A percentile compares a stretch with the other conserved stretches of the same genome.
Evolutionary conservation across 2,797 vertebrate species (phyloP).

Genomic region (Anolis apletophallus): DNA sequence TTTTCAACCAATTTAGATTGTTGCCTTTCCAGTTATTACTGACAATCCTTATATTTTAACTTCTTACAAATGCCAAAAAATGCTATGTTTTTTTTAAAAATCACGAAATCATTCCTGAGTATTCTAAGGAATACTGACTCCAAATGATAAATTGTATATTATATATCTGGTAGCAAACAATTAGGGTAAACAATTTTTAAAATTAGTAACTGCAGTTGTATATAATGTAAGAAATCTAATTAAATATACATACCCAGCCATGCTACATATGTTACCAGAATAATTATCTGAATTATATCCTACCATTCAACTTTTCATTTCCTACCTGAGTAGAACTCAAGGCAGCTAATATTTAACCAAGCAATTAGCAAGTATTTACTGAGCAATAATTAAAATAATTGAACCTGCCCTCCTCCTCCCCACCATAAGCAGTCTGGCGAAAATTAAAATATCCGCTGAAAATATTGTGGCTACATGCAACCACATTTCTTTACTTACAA

Average conservation of each 20-base stretch:
- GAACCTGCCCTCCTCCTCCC: not conserved
- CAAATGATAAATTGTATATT: not conserved
- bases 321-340: not conserved
- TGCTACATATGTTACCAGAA: no score
- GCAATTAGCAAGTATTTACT: not conserved
- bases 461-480: no score
- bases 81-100: no score
- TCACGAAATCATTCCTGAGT: no score
- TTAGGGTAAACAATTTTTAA: not conserved
- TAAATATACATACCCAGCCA: not conserved
- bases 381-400: not conserved
- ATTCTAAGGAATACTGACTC: not conserved
- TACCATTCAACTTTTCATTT: not conserved
- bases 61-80: no score
- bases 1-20: not conserved
- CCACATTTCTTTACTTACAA: no score
- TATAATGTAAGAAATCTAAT: not conserved
- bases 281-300: not conserved
- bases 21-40: not conserved
- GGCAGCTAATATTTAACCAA: not conserved
- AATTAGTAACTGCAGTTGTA: not conserved
- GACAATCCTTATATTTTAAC: not conserved
- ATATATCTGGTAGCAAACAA: no score
- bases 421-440: not conserved
- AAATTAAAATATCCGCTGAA: not conserved